Conservation (phyloP, 2,797 vertebrate species). For the Coracias cyanogaster region DNA sequence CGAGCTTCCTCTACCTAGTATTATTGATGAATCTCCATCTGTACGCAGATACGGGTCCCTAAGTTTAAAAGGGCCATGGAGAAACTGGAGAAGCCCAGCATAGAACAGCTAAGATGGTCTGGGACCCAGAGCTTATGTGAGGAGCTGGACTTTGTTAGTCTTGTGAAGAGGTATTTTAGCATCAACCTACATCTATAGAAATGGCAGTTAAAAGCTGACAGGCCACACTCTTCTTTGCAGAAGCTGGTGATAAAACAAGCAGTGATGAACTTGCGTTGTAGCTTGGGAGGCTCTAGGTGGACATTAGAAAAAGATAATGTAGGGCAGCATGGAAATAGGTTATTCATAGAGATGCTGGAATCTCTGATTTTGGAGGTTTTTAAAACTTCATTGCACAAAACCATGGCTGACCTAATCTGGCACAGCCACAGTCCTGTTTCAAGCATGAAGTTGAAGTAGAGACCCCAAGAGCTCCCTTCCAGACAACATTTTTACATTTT, state of each 20-base stretch:
- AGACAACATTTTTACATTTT: background rate
- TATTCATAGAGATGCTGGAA: background rate
- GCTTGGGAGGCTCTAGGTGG: background rate
- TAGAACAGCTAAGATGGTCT: background rate
- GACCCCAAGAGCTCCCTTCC: background rate
- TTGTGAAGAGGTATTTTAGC: background rate
- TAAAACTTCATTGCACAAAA: background rate
- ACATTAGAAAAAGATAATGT: background rate
- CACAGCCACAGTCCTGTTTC: background rate
- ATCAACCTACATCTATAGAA: background rate
- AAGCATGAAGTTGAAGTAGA: background rate
- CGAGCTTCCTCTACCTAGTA: background rate
- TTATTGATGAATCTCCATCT: background rate
- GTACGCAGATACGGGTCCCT: background rate
- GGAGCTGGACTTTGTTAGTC: background rate
- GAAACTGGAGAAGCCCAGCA: background rate
- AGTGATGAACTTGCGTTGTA: background rate
- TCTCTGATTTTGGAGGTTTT: background rate
- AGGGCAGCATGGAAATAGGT: background rate
- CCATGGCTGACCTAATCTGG: background rate
- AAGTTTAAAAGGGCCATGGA: background rate
- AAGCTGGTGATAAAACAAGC: background rate
- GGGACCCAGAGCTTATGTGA: accelerated
- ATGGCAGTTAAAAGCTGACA: background rate
- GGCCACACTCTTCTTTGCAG: background rate